These are phyloP conservation scores for Eospalax fontanierii DNA, from an alignment of 2,797 vertebrate species.

Conservation along the genomic window DNA sequence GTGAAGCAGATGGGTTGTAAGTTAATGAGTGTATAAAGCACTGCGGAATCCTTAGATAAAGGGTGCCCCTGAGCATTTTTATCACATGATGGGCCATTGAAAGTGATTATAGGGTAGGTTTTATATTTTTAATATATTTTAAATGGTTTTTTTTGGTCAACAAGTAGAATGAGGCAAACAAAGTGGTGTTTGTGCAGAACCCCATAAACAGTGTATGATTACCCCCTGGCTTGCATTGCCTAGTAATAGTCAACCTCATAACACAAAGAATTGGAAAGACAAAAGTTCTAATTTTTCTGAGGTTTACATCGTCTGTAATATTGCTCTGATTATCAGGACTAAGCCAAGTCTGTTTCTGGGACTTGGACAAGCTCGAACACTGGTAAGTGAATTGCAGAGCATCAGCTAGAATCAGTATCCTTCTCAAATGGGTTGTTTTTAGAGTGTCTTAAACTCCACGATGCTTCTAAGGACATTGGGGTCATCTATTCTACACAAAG, in stretches of 20 bases:
- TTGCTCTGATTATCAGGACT: conserved; percentile 12
- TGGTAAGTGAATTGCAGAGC: conserved; percentile 47
- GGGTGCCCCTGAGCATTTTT: conserved; percentile 50
- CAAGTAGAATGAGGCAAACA: conserved; percentile 43
- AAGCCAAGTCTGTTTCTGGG: conserved; percentile 68
- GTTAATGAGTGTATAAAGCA: conserved; percentile 60
- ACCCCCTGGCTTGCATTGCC: neutral
- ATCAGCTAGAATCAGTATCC: conserved; percentile 35
- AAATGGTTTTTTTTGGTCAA: conserved; percentile 52
- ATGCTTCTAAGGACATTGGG: neutral
- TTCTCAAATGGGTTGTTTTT: conserved; percentile 46
- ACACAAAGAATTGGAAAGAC: conserved; percentile 59
- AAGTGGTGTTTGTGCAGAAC: conserved; percentile 54
- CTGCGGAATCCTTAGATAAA: conserved; percentile 68
- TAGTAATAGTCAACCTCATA: conserved; percentile 9
- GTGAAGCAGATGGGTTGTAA: conserved; percentile 77
- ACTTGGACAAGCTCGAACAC: conserved; percentile 38
- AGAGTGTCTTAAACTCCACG: conserved; percentile 31
- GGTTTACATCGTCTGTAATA: neutral
- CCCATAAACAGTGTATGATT: conserved; percentile 56
- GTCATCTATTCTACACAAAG: conserved; percentile 7
- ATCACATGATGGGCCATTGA: conserved; percentile 46
- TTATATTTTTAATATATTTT: conserved; percentile 81
- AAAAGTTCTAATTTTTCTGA: conserved; percentile 45
- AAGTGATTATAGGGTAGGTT: conserved; percentile 55